A percentile compares a stretch with the other conserved stretches of the same genome.
Conservation (phyloP, 2,888 invertebrate genomes). For the Drosophila subsilvestris region DNA sequence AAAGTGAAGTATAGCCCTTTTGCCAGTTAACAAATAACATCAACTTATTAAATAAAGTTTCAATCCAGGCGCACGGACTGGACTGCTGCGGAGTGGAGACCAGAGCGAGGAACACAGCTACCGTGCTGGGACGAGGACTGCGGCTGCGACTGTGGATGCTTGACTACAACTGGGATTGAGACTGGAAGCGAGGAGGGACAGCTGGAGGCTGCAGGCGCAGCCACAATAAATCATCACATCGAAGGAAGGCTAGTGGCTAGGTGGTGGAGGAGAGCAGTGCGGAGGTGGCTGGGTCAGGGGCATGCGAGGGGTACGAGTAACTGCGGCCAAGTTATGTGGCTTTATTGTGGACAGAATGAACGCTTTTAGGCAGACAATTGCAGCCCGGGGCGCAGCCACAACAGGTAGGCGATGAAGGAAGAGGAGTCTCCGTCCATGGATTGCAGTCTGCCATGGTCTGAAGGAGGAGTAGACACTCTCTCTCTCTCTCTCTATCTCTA, state of each 20-base stretch:
- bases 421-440: constrained; percentile 16
- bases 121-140: constrained; percentile 63
- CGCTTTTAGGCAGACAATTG: constrained; percentile 83
- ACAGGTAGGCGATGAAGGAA: constrained; percentile 43
- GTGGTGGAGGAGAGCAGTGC: constrained; percentile 13
- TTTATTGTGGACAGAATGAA: constrained; percentile 80
- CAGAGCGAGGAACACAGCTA: constrained; percentile 54
- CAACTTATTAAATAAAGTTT: constrained; percentile 80
- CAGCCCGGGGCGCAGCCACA: constrained; percentile 79
- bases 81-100: constrained; percentile 11
- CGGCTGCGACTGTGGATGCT: no score
- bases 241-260: constrained; percentile 46
- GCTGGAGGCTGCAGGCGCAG: constrained; percentile 68
- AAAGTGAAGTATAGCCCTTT: constrained; percentile 43
- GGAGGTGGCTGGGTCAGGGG: constrained; percentile 8
- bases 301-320: constrained; percentile 49
- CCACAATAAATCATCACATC: constrained; percentile 78
- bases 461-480: constrained; percentile 27
- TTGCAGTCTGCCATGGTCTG: background rate
- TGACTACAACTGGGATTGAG: background rate
- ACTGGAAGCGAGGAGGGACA: constrained; percentile 11
- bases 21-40: constrained; percentile 79
- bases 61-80: constrained; percentile 58
- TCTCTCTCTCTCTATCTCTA: background rate
- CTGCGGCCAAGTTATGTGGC: constrained; percentile 79